Base-by-base conservation (phyloP, 2,797 vertebrate genomes). In the Kryptolebias ocellatus region DNA sequence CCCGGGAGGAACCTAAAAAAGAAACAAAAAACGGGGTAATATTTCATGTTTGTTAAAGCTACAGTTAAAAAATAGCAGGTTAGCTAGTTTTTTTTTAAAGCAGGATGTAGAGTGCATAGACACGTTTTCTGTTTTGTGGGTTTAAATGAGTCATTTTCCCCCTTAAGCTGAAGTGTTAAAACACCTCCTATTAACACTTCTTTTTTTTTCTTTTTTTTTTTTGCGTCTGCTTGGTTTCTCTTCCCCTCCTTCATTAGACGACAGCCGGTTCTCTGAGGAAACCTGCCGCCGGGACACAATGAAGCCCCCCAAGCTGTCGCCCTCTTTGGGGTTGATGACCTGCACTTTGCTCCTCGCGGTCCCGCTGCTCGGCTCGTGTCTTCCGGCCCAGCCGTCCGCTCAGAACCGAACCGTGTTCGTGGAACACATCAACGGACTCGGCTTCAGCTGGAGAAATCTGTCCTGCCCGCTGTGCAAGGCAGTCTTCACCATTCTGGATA, bases 401-500 rank as follows among this genome's bases (percentile, higher is more conserved):
- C 29, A 76, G 53, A 7, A 47, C 20, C 9, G 53, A 0, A 29
- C 76, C 47, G 39, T 70, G 42, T 69, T 88, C 27, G 1, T 75
- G 42, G 73, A 91, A 49, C 72, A 59, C 20, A 1, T 79, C 0
- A 44, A 20, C 0, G 57, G n/a, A 0, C 2, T 91, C 29, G 45
- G 77, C 1, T 90, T 93, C n/a, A 79, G 62, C 83, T 94, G 93
- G 93, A 82, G 28, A 18, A 95, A 94, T 24, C 1, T 93, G n/a
- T 86, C 83, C 49, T 95, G 94, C 17, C 67, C 67, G 0, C 0
- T 92, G 17, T 95, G 94, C 70, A 92, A 94, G 82, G 74, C 68
- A 0, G 0, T 93, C 16, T 94, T 95, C 83, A 80, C 83, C 77
- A 60, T 92, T 42, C 64, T 95, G 0, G 94, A 95, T 11, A 28